phyloP scores from a whole-genome alignment of 1,140 invertebrate species.

The Mesaphorura yosii region DNA sequence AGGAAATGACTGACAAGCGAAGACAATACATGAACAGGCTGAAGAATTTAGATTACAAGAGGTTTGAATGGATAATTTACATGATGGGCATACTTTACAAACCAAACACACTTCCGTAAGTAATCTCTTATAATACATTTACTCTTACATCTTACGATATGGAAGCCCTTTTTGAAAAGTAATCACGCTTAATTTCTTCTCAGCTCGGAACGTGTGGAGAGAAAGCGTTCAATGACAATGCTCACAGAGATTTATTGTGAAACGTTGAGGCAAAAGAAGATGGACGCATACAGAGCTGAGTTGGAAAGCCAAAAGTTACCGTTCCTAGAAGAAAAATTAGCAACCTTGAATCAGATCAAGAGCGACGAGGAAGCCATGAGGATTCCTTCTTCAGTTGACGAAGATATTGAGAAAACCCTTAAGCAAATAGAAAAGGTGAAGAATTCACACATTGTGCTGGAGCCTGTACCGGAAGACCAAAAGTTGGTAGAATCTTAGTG shows the following conservation, averaged over 20 bases:
- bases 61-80: conserved; percentile 76
- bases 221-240: conserved; percentile 3
- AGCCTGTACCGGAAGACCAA: conserved; percentile 6
- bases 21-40: conserved; percentile 57
- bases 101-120: conserved; percentile 40
- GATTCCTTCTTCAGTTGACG: conserved; percentile 18
- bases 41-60: conserved; percentile 60
- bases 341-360: conserved; percentile 19
- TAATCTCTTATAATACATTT: background rate
- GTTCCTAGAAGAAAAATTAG: conserved; percentile 27
- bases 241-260: conserved; percentile 23
- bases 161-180: too few relatives aligned
- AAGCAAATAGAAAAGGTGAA: conserved; percentile 11
- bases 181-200: background rate
- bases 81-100: conserved; percentile 64
- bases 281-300: conserved; percentile 21
- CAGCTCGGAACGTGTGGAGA: background rate
- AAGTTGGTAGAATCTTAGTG: background rate
- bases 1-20: conserved; percentile 62
- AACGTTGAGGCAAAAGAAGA: conserved; percentile 17
- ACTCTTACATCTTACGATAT: too few relatives aligned
- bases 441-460: conserved; percentile 8
- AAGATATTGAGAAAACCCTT: conserved; percentile 21
- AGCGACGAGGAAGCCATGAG: conserved; percentile 19
- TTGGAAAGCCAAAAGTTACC: conserved; percentile 25